Conservation (phyloP, 2,113 vertebrate genomes). For the Natator depressus region DNA sequence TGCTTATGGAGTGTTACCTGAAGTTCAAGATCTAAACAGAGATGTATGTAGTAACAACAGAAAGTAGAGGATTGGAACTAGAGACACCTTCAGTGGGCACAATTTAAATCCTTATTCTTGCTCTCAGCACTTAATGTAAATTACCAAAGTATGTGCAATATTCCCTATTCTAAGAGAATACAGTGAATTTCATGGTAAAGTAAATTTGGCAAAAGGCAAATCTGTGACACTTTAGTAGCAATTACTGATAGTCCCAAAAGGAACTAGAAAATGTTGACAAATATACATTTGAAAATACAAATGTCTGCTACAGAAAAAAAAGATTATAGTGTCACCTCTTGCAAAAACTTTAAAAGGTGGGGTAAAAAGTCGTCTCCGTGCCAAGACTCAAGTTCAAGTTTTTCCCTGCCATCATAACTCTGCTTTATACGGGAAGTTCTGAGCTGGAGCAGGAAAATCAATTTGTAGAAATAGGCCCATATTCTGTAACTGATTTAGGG, state of each 20-base stretch:
- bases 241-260: background rate
- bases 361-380: background rate
- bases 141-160: background rate
- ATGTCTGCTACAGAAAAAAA: background rate
- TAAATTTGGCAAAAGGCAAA: slow-evolving; percentile 3
- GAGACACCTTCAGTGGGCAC: background rate
- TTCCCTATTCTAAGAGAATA: background rate
- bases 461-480: background rate
- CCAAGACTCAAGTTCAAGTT: background rate
- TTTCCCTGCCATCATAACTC: background rate
- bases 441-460: background rate
- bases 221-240: background rate
- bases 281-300: background rate
- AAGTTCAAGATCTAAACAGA: background rate
- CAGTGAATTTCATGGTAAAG: accelerated
- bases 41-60: background rate
- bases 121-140: background rate
- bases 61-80: background rate
- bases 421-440: background rate
- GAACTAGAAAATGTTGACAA: background rate
- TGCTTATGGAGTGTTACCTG: slow-evolving; percentile 21
- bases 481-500: background rate
- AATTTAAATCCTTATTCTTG: background rate
- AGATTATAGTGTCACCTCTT: background rate
- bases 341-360: background rate